Conservation (phyloP, 1,140 invertebrate species). For the Oscheius sp. region DNA sequence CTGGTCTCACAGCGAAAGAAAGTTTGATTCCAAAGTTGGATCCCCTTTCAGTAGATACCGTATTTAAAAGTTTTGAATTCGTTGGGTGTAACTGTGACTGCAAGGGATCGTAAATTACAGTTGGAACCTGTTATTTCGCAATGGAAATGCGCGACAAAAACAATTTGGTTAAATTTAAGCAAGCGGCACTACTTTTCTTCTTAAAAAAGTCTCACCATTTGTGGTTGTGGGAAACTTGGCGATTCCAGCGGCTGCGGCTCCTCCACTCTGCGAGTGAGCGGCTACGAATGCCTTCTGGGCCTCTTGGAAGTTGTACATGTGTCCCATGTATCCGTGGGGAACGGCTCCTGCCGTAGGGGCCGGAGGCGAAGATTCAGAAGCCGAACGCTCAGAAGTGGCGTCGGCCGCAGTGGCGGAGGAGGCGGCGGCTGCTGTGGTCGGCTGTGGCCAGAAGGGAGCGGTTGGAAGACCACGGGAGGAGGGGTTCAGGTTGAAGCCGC, state of each 20-base stretch:
- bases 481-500: conserved; percentile 3
- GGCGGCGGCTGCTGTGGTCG: not conserved
- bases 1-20: no score
- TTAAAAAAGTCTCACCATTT: not conserved
- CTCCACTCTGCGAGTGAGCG: not conserved
- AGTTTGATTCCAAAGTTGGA: no score
- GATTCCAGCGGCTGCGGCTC: not conserved
- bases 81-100: no score
- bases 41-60: no score
- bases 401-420: not conserved
- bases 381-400: not conserved
- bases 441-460: not conserved
- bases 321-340: not conserved
- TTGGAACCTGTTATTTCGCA: no score
- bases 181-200: not conserved
- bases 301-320: not conserved
- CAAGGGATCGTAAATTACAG: no score
- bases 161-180: no score
- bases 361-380: not conserved
- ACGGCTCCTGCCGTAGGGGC: not conserved
- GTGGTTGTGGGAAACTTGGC: not conserved
- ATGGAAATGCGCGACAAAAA: no score
- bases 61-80: no score
- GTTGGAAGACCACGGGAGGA: not conserved
- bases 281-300: conserved; percentile 3